phyloP scores from a whole-genome alignment of 2,113 vertebrate species.

The Leptobrachium ailaonicum region DNA sequence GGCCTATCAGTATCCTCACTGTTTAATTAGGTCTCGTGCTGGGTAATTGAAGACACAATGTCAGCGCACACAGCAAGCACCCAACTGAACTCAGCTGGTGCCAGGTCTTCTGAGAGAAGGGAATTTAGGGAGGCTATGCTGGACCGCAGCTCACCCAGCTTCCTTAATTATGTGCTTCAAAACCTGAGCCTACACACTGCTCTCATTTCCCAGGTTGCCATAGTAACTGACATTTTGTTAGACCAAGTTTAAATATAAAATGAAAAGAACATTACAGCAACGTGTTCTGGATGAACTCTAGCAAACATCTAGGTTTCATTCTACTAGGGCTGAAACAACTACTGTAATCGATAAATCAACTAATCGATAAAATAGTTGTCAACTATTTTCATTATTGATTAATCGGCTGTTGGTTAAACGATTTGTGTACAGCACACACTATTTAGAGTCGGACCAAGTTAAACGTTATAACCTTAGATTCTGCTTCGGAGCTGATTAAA shows the following conservation, averaged over 20 bases:
- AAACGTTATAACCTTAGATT: no score
- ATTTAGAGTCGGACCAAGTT: no score
- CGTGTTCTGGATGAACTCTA: neutral
- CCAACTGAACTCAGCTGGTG: neutral
- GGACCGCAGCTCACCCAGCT: neutral
- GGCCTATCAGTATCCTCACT: no score
- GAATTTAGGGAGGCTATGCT: neutral
- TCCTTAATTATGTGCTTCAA: neutral
- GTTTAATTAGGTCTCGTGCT: no score
- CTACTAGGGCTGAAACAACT: neutral
- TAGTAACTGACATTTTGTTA: neutral
- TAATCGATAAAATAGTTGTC: no score
- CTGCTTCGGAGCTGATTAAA: no score
- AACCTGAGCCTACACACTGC: neutral
- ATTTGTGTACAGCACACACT: no score
- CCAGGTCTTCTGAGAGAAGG: neutral
- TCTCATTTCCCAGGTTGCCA: neutral
- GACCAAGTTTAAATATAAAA: neutral
- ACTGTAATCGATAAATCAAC: no score
- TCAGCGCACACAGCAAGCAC: neutral
- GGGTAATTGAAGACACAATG: no score
- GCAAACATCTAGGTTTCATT: neutral
- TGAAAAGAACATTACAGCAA: neutral
- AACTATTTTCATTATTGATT: no score
- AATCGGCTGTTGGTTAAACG: no score